Evolutionary conservation across 2,797 vertebrate genomes (phyloP).

Genomic region (Argya squamiceps): DNA sequence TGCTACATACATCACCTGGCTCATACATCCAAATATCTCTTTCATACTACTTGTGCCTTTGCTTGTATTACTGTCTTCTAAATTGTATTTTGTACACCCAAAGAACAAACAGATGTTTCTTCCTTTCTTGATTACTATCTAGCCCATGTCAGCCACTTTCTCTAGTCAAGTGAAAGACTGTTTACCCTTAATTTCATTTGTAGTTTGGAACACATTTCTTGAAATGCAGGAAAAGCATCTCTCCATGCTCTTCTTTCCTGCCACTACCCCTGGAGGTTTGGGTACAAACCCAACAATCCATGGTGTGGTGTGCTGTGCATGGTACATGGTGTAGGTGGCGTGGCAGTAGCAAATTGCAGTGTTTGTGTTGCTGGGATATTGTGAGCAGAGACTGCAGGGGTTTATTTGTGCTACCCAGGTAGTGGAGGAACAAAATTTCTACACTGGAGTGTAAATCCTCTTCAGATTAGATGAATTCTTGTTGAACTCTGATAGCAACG

Average conservation of each 20-base stretch:
- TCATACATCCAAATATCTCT: background rate
- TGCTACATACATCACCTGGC: background rate
- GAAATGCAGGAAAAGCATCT: background rate
- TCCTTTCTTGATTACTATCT: background rate
- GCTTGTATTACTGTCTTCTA: background rate
- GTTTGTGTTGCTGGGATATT: background rate
- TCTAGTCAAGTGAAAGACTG: background rate
- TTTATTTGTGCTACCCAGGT: background rate
- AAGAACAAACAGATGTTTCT: background rate
- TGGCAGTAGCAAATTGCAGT: background rate
- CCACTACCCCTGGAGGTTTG: background rate
- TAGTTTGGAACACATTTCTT: background rate
- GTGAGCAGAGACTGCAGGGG: background rate
- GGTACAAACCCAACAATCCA: background rate
- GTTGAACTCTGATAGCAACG: background rate
- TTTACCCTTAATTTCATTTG: background rate
- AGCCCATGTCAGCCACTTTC: background rate
- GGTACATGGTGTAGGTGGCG: no score
- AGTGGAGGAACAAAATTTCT: background rate
- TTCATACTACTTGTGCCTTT: background rate
- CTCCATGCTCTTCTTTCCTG: background rate
- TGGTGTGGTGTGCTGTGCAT: rapidly evolving
- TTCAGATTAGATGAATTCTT: background rate
- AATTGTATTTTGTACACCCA: background rate
- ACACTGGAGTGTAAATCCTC: background rate